phyloP scores from a whole-genome alignment of 2,113 vertebrate species.

The Urocolius indicus region DNA sequence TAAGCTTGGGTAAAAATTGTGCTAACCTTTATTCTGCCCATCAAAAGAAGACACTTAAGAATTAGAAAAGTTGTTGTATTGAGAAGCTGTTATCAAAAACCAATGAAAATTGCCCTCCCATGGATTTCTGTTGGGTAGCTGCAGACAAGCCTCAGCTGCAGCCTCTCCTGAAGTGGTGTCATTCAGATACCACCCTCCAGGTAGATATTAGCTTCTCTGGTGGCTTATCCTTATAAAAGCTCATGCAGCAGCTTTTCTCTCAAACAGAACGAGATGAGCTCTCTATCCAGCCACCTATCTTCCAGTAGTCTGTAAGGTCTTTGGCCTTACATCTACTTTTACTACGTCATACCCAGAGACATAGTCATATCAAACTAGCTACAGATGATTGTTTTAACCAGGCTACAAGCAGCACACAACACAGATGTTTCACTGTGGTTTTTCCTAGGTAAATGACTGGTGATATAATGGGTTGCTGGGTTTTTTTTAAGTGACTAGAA shows the following conservation, averaged over 20 bases:
- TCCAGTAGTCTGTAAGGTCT: neutral
- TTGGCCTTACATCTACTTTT: neutral
- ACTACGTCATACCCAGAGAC: neutral
- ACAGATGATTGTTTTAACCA: neutral
- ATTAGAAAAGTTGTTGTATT: neutral
- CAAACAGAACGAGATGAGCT: neutral
- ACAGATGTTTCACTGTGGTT: neutral
- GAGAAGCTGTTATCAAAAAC: conserved; percentile 16
- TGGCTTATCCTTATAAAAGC: neutral
- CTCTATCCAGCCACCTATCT: neutral
- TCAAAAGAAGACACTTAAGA: conserved; percentile 1
- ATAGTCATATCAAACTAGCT: neutral
- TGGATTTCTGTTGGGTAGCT: neutral
- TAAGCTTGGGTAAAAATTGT: neutral
- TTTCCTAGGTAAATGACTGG: neutral
- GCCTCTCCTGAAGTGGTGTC: neutral
- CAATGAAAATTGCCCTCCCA: conserved; percentile 24
- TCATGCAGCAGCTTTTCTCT: neutral
- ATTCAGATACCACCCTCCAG: neutral
- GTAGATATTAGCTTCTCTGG: neutral
- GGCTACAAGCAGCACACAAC: neutral
- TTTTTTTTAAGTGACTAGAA: neutral
- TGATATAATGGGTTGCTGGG: neutral
- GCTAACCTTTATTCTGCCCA: neutral
- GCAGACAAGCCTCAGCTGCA: neutral